phyloP scores from a whole-genome alignment of 2,797 vertebrate species.

The Avahi laniger region DNA sequence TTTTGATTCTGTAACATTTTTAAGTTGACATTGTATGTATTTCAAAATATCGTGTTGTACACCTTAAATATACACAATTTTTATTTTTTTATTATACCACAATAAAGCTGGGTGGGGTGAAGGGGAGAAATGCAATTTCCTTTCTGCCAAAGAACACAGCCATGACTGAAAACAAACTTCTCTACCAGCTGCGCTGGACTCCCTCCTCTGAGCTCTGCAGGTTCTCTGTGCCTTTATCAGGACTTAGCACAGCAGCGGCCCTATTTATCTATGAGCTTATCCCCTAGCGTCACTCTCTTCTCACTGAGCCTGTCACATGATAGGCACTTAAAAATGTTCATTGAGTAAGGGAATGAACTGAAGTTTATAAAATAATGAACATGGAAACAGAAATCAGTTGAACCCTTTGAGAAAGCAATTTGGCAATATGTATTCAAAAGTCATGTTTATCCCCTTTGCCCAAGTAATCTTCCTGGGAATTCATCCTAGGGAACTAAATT shows the following conservation, averaged over 20 bases:
- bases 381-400: background rate
- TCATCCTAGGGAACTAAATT: background rate
- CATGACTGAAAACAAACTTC: background rate
- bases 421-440: constrained; percentile 25
- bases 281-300: background rate
- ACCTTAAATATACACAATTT: background rate
- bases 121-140: background rate
- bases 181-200: background rate
- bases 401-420: constrained; percentile 35
- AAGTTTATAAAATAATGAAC: constrained; percentile 49
- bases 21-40: background rate
- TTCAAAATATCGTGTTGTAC: background rate
- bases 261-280: background rate
- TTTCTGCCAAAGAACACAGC: background rate
- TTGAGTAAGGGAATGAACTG: constrained; percentile 15
- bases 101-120: background rate
- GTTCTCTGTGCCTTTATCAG: background rate
- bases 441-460: constrained; percentile 9
- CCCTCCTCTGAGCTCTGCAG: background rate
- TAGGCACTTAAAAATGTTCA: background rate
- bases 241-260: background rate
- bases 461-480: constrained; percentile 28
- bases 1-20: background rate
- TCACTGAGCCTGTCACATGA: background rate
- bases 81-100: background rate